Conservation (phyloP, 2,888 invertebrate genomes). For the Dicyrtoma fusca region DNA sequence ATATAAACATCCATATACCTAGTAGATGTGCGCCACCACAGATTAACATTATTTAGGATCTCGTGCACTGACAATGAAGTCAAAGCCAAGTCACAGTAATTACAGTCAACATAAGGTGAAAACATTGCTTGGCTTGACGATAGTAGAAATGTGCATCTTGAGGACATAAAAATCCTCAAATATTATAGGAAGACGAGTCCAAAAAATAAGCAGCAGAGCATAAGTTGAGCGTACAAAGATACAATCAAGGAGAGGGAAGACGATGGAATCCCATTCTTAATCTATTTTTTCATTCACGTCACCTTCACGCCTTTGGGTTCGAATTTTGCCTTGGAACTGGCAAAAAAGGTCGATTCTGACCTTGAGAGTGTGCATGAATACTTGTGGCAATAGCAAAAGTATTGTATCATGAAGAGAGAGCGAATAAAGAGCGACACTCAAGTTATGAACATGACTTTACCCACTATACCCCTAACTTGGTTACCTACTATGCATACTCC, state of each 20-base stretch:
- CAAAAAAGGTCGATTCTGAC: slow-evolving; percentile 48
- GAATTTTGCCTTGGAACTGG: slow-evolving; percentile 52
- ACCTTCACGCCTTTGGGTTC: slow-evolving; percentile 56
- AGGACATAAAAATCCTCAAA: background rate
- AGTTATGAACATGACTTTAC: background rate
- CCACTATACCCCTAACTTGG: background rate
- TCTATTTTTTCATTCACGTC: slow-evolving; percentile 45
- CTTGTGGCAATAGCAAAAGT: slow-evolving; percentile 13
- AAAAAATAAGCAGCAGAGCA: background rate
- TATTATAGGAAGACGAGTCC: slow-evolving; percentile 1
- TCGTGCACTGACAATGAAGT: slow-evolving; percentile 3
- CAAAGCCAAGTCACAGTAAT: slow-evolving; percentile 9
- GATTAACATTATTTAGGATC: too few species aligned
- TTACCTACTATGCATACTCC: background rate
- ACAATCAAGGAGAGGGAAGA: slow-evolving; percentile 29
- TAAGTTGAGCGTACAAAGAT: background rate
- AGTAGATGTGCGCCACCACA: too few species aligned
- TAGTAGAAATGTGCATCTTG: slow-evolving; percentile 28
- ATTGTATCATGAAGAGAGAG: background rate
- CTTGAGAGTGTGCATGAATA: slow-evolving; percentile 31
- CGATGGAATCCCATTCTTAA: slow-evolving; percentile 40
- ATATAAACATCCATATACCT: background rate
- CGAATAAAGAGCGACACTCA: background rate
- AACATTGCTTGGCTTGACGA: background rate
- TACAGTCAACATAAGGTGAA: slow-evolving; percentile 7